Evolutionary conservation across 2,888 invertebrate species (phyloP).

Genomic region (Dromius quadrimaculatus): DNA sequence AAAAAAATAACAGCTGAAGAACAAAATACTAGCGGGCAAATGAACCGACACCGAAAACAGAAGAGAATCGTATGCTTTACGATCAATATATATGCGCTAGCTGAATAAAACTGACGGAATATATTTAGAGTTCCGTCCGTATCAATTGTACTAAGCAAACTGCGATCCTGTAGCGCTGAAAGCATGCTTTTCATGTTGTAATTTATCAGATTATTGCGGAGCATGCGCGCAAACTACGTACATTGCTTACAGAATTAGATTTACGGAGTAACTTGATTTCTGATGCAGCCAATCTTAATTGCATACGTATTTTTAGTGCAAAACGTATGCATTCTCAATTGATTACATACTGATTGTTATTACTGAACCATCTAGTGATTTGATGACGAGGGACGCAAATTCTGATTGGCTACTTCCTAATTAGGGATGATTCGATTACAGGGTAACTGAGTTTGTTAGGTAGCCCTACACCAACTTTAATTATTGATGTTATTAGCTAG

Average conservation of each 20-base stretch:
- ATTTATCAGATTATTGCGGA: conserved; percentile 22
- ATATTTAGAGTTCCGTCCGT: neutral
- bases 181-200: conserved; percentile 6
- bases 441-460: neutral
- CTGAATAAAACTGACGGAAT: conserved; percentile 21
- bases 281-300: conserved; percentile 25
- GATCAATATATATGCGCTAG: conserved; percentile 40
- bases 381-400: neutral
- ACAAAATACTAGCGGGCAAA: conserved; percentile 6
- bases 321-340: neutral
- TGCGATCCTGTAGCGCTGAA: conserved; percentile 27
- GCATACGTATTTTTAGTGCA: conserved; percentile 27
- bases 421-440: conserved; percentile 13
- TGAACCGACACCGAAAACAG: conserved; percentile 6
- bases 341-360: neutral
- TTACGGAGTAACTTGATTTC: conserved; percentile 29
- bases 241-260: conserved; percentile 22
- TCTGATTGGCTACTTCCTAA: conserved; percentile 16
- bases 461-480: neutral
- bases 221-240: conserved; percentile 11
- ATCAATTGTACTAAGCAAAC: neutral
- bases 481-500: neutral
- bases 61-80: conserved; percentile 13
- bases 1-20: conserved; percentile 1
- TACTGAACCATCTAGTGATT: neutral